Evolutionary conservation across 2,888 invertebrate genomes (phyloP).

Genomic region (Leucoptera coffeella): DNA sequence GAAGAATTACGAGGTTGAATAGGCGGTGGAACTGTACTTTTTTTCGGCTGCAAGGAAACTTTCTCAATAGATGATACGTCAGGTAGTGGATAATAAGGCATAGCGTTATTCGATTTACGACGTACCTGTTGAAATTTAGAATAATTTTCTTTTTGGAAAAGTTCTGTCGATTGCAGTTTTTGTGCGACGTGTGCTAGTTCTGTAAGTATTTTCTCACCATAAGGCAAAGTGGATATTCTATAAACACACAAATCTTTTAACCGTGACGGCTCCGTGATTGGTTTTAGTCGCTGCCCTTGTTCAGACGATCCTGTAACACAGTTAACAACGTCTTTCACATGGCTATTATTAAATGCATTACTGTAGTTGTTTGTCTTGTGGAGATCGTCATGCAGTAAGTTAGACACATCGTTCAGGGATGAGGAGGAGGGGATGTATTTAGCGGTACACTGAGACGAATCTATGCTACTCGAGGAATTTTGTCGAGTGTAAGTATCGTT

Average conservation of each 20-base stretch:
- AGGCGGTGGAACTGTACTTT: slow-evolving; percentile 24
- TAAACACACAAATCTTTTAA: slow-evolving; percentile 61
- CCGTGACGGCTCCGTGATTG: slow-evolving; percentile 34
- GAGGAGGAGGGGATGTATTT: slow-evolving; percentile 58
- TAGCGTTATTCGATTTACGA: slow-evolving; percentile 10
- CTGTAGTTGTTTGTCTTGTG: too few species aligned
- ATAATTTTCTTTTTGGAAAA: slow-evolving; percentile 7
- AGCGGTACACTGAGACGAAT: slow-evolving; percentile 65
- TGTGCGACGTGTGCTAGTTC: slow-evolving; percentile 61
- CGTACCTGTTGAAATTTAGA: too few species aligned
- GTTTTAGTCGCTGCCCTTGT: slow-evolving; percentile 8
- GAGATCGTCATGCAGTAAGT: slow-evolving; percentile 47
- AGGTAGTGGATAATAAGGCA: slow-evolving; percentile 41
- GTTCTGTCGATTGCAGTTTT: slow-evolving; percentile 34
- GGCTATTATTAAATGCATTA: slow-evolving; percentile 12
- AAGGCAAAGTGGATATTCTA: slow-evolving; percentile 60
- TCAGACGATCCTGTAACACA: slow-evolving; percentile 23
- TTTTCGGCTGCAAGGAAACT: slow-evolving; percentile 18
- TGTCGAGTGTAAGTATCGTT: slow-evolving; percentile 35
- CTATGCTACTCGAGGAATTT: slow-evolving; percentile 56
- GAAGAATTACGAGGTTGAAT: slow-evolving; percentile 35
- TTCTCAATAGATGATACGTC: slow-evolving; percentile 37
- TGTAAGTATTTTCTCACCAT: slow-evolving; percentile 61
- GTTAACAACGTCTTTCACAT: slow-evolving; percentile 39
- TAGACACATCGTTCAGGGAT: slow-evolving; percentile 55